Conservation (phyloP, 2,113 vertebrate species). For the Aleadryas rufinucha region DNA sequence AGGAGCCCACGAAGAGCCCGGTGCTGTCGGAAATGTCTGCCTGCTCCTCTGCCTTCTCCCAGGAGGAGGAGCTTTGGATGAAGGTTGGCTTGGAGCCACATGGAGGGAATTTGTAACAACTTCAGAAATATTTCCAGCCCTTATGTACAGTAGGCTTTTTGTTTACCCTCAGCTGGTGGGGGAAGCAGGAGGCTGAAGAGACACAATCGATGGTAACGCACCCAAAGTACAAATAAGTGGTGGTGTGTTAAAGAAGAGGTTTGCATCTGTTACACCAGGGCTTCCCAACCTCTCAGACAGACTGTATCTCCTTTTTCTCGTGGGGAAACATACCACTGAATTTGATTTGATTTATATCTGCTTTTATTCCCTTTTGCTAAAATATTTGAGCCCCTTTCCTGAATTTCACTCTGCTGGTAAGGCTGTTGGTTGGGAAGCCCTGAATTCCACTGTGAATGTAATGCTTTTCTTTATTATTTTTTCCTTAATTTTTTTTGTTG, state of each 20-base stretch:
- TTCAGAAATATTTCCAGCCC: constrained; percentile 34
- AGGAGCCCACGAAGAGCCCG: not conserved
- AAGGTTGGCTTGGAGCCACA: constrained; percentile 35
- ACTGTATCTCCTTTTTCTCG: not conserved
- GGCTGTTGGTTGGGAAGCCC: constrained; percentile 67
- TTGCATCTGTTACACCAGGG: constrained; percentile 46
- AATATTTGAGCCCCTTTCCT: not conserved
- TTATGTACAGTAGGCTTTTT: not conserved
- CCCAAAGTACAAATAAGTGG: constrained; percentile 19
- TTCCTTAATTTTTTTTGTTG: no score
- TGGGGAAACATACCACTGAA: not conserved
- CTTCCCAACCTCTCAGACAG: constrained; percentile 44
- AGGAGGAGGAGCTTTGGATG: constrained; percentile 55
- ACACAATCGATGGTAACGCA: not conserved
- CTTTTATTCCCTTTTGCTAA: constrained; percentile 29
- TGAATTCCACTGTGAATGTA: constrained; percentile 67
- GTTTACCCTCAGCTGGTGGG: not conserved
- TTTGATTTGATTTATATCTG: constrained; percentile 8
- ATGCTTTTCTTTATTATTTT: not conserved
- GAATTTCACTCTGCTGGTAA: not conserved
- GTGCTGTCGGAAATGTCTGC: not conserved
- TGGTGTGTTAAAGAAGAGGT: not conserved
- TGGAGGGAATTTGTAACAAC: not conserved
- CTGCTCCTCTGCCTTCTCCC: constrained; percentile 37
- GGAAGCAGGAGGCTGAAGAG: not conserved